Base-by-base conservation (phyloP, 2,797 vertebrate species). In the Meriones psammophilus region DNA sequence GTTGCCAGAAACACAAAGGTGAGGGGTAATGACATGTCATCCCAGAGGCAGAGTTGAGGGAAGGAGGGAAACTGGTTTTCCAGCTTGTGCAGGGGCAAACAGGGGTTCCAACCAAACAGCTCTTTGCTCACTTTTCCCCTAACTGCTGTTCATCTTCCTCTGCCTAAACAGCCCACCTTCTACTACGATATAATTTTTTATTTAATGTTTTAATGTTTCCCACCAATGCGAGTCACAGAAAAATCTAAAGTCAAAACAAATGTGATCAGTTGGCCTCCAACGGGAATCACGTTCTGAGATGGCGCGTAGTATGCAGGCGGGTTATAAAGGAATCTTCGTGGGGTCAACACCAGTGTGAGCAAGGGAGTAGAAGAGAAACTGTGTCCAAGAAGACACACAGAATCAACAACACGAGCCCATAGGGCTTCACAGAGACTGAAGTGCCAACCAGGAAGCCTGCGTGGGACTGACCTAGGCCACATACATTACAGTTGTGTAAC, bases 171-270 rank as follows among this genome's bases (percentile, higher is more conserved):
- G n/a, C 6, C 12, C 3, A 33, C 18, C 64, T 77, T 64, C 33
- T 36, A 71, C 68, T 39, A 39, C 28, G 0, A 28, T 73, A 26
- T 28, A 28, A 39, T 58, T 8, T 84, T 50, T 50, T 14, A 69
- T 64, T 84, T 42, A 28, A 33, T n/a, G 28, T 88, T 39, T 86
- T 54, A n/a, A 15, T 36, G 46, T 54, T 54, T 87, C 24, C 54
- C 68, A 58, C n/a, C n/a, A 39, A 18, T 73, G n/a, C 73, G 2
- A 33, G 77, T 83, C 84, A 36, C 54, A 77, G 5, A 58, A 14
- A n/a, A 36, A 83, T 60, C 83, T 58, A 91, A 92, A 89, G 85
- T 73, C 13, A 88, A 81, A 90, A 77, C 56, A 68, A 92, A 79
- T 42, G 54, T 56, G 4, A 0, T 26, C 62, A 22, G 8, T 46